A percentile compares a stretch with the other conserved stretches of the same genome.
Conservation (phyloP, 2,113 vertebrate species). For the Cercopithecus mona region DNA sequence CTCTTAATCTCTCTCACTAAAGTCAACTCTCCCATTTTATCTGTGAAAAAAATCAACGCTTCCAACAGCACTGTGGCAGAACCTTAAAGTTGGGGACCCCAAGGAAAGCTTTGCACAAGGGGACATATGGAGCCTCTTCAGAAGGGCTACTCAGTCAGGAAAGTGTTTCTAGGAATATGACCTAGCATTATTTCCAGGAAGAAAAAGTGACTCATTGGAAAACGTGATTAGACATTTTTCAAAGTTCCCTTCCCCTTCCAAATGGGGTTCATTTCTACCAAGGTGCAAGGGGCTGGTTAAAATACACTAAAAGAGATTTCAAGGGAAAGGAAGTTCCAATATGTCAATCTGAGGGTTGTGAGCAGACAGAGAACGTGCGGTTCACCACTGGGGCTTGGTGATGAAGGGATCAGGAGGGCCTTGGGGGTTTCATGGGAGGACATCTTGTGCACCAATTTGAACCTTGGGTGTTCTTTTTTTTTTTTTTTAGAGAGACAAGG, state of each 20-base stretch:
- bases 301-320: neutral
- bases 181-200: neutral
- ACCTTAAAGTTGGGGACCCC: neutral
- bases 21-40: neutral
- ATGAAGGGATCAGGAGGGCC: neutral
- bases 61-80: neutral
- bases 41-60: neutral
- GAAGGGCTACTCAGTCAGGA: neutral
- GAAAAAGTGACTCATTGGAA: neutral
- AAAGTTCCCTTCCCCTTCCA: neutral
- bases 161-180: neutral
- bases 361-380: neutral
- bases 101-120: neutral
- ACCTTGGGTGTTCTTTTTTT: neutral
- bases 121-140: neutral
- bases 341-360: neutral
- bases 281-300: neutral
- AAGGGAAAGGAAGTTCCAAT: neutral
- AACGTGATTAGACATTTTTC: neutral
- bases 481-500: neutral
- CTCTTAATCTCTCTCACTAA: neutral
- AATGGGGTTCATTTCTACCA: neutral
- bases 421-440: neutral
- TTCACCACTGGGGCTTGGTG: neutral
- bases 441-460: too few species aligned